These are phyloP conservation scores for Junonia oenone DNA, from an alignment of 2,888 invertebrate species.

Conservation along the genomic window DNA sequence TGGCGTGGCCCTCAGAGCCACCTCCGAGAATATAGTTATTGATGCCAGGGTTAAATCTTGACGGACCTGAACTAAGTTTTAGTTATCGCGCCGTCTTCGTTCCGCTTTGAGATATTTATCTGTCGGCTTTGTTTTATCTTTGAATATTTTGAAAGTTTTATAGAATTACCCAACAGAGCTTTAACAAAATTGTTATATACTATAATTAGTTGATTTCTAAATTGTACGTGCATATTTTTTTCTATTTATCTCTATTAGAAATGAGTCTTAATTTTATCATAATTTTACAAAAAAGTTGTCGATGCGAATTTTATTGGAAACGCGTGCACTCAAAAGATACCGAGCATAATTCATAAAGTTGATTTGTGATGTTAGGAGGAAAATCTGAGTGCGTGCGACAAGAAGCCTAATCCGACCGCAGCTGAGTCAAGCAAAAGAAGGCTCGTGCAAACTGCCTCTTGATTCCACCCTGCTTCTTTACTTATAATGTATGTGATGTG, in stretches of 20 bases:
- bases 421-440: constrained; percentile 57
- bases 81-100: constrained; percentile 11
- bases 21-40: constrained; percentile 42
- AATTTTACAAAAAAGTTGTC: constrained; percentile 1
- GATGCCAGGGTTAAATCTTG: constrained; percentile 29
- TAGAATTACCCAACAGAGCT: neutral
- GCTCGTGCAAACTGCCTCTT: constrained; percentile 49
- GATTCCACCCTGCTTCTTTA: constrained; percentile 40
- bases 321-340: constrained; percentile 19
- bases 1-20: constrained; percentile 42
- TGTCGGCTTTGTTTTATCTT: constrained; percentile 6
- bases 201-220: no score
- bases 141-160: neutral
- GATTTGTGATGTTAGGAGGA: constrained; percentile 35
- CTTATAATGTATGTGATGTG: constrained; percentile 33
- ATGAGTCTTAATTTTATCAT: no score
- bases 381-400: constrained; percentile 56
- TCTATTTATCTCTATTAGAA: neutral
- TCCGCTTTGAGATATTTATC: constrained; percentile 13
- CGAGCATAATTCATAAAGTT: constrained; percentile 44
- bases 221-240: no score
- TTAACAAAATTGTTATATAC: no score
- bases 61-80: constrained; percentile 26
- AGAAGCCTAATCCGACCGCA: constrained; percentile 60
- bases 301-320: constrained; percentile 23